Evolutionary conservation across 2,113 vertebrate genomes (phyloP).

Genomic region (Pterocles gutturalis): DNA sequence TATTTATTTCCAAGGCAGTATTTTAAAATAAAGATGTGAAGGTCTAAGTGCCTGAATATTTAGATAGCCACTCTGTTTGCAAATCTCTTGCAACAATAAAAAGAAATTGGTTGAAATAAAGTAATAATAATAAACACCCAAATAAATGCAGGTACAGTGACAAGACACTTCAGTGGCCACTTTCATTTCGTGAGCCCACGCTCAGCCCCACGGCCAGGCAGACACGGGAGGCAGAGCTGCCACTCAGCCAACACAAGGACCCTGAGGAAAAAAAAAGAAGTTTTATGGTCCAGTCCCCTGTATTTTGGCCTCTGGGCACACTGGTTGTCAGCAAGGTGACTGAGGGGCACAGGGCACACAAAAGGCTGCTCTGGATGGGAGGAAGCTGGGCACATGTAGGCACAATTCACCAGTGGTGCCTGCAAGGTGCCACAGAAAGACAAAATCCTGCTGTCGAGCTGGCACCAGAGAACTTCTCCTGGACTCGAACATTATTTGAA

Average conservation of each 20-base stretch:
- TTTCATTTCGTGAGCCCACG: not conserved
- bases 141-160: not conserved
- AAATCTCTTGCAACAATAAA: not conserved
- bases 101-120: not conserved
- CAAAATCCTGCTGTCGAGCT: not conserved
- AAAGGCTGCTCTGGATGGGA: not conserved
- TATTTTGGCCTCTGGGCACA: not conserved
- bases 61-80: not conserved
- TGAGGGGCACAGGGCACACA: not conserved
- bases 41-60: not conserved
- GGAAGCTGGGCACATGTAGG: not conserved
- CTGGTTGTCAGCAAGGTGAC: not conserved
- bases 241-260: not conserved
- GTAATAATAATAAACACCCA: not conserved
- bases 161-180: not conserved
- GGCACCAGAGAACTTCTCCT: not conserved
- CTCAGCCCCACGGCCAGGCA: not conserved
- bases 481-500: not conserved
- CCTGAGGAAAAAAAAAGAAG: not conserved
- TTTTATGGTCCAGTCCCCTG: rapidly evolving
- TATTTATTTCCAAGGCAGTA: not conserved
- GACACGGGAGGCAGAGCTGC: not conserved
- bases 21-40: not conserved
- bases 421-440: not conserved
- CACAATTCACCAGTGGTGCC: rapidly evolving